Conservation (phyloP, 2,113 vertebrate species). For the Tachysurus fulvidraco region DNA sequence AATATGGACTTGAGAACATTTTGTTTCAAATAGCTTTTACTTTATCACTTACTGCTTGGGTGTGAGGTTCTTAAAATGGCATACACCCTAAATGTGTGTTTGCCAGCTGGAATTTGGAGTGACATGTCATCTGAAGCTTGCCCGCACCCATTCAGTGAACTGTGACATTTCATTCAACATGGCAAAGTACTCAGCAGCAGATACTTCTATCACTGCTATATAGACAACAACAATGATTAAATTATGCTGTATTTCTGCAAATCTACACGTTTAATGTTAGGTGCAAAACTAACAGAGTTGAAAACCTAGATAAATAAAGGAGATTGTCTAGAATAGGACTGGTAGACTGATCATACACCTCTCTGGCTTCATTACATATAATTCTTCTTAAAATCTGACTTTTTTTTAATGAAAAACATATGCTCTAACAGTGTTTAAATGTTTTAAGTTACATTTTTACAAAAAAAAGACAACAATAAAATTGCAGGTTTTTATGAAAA, state of each 20-base stretch:
- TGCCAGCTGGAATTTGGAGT: neutral
- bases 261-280: neutral
- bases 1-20: neutral
- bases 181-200: neutral
- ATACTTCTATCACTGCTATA: neutral
- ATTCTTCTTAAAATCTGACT: neutral
- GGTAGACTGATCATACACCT: neutral
- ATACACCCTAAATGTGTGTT: constrained; percentile 17
- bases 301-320: neutral
- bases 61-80: neutral
- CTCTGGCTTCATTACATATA: neutral
- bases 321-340: neutral
- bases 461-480: neutral
- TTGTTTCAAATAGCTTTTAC: neutral
- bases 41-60: constrained; percentile 10
- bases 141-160: neutral
- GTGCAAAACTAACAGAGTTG: neutral
- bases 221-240: neutral
- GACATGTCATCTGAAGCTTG: neutral
- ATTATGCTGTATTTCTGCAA: neutral
- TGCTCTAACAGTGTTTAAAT: neutral
- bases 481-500: neutral
- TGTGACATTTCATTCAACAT: constrained; percentile 7
- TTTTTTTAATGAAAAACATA: neutral
- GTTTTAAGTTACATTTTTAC: neutral